Conservation (phyloP, 2,113 vertebrate genomes). For the Calidris pygmaea region DNA sequence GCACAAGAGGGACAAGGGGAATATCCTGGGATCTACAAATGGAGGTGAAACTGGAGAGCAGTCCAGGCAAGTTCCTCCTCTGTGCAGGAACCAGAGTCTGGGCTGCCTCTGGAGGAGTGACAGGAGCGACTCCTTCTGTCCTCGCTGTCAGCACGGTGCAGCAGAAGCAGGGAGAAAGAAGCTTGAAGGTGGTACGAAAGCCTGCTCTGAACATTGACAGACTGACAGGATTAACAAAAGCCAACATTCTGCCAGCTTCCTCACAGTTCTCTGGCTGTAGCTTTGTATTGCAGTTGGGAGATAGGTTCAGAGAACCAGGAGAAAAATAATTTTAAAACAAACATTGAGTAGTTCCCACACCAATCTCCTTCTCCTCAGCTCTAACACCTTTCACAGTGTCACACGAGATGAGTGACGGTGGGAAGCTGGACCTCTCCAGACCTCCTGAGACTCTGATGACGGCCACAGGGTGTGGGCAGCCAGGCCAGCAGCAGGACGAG, state of each 20-base stretch:
- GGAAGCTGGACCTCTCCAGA: not conserved
- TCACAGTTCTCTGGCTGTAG: not conserved
- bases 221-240: not conserved
- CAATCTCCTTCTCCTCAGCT: not conserved
- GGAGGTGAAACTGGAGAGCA: not conserved
- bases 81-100: not conserved
- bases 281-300: not conserved
- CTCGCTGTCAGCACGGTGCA: not conserved
- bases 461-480: rapidly evolving
- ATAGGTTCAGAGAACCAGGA: not conserved
- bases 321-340: not conserved
- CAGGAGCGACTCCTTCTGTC: not conserved
- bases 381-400: not conserved
- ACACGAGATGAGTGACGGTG: not conserved
- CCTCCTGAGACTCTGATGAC: not conserved
- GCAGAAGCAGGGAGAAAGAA: not conserved
- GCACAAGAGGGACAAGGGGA: not conserved
- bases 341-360: not conserved
- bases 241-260: not conserved
- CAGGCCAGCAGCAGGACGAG: not conserved
- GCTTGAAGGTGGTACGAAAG: not conserved
- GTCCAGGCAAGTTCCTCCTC: no score
- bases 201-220: not conserved
- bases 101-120: not conserved
- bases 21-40: not conserved